A percentile compares a stretch with the other conserved stretches of the same genome.
phyloP scores from a whole-genome alignment of 2,888 invertebrate species.

The Campoplex nolae region DNA sequence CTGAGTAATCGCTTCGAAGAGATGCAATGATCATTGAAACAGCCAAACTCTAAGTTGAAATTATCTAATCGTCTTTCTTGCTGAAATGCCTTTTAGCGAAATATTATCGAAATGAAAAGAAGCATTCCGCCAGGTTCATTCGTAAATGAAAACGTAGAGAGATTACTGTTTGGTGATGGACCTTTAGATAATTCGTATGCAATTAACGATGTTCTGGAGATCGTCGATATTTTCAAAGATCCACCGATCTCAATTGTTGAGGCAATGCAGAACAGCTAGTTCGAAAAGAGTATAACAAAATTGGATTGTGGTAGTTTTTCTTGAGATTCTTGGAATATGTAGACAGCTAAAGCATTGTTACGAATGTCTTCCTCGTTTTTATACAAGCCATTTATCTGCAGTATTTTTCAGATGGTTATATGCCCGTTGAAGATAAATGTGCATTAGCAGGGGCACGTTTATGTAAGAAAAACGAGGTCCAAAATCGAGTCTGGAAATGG shows the following conservation, averaged over 20 bases:
- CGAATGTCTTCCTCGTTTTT: not conserved
- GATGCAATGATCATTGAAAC: not conserved
- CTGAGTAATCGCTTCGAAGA: not conserved
- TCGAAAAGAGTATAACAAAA: not conserved
- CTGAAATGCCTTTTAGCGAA: not conserved
- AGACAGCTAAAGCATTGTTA: not conserved
- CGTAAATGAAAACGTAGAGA: not conserved
- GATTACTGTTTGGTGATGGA: too few species aligned
- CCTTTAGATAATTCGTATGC: too few species aligned
- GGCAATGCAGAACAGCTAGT: not conserved
- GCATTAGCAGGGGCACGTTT: not conserved
- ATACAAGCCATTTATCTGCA: not conserved
- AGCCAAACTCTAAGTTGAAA: not conserved
- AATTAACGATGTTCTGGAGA: too few species aligned
- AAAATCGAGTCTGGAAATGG: not conserved
- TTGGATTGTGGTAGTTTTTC: not conserved
- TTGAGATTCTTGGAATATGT: not conserved
- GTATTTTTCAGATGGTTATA: not conserved
- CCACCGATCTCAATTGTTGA: too few species aligned
- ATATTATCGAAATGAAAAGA: not conserved
- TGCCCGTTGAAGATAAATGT: conserved; percentile 13
- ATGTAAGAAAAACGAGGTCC: not conserved
- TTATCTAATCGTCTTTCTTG: not conserved
- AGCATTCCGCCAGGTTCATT: not conserved
- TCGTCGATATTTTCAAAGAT: too few species aligned